Conservation (phyloP, 2,797 vertebrate species). For the Nasua narica region DNA sequence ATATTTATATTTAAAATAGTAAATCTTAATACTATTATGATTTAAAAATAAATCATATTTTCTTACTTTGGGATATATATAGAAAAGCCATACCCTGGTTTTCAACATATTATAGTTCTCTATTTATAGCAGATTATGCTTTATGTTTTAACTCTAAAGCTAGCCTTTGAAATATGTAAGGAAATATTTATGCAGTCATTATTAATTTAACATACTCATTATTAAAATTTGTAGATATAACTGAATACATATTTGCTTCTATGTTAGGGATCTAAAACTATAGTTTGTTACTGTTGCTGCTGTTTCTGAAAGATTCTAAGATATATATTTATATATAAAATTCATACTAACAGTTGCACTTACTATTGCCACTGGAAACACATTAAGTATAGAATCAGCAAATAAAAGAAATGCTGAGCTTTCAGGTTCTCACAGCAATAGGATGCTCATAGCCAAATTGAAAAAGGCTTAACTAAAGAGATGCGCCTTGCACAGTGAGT, state of each 20-base stretch:
- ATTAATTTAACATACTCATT: constrained; percentile 3
- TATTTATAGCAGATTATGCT: neutral
- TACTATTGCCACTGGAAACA: constrained; percentile 38
- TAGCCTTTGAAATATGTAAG: neutral
- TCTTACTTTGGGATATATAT: neutral
- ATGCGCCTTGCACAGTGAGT: neutral
- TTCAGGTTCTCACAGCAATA: constrained; percentile 31
- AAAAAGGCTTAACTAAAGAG: constrained; percentile 61
- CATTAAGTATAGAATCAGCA: constrained; percentile 63
- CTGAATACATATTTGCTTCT: neutral
- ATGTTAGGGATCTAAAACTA: neutral
- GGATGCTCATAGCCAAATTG: constrained; percentile 48
- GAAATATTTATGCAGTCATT: neutral
- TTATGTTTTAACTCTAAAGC: neutral
- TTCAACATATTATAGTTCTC: neutral
- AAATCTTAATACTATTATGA: no score
- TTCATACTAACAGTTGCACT: constrained; percentile 45
- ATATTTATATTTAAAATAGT: no score
- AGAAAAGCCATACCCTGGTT: neutral
- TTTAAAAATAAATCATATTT: no score
- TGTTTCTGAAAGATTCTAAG: constrained; percentile 3
- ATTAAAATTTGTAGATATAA: constrained; percentile 27
- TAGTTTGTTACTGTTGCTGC: neutral
- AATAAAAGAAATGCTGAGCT: constrained; percentile 68
- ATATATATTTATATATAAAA: constrained; percentile 37